A percentile compares a stretch with the other conserved stretches of the same genome.
Conservation (phyloP, 2,888 invertebrate genomes). For the Mesorhabditis belari region DNA sequence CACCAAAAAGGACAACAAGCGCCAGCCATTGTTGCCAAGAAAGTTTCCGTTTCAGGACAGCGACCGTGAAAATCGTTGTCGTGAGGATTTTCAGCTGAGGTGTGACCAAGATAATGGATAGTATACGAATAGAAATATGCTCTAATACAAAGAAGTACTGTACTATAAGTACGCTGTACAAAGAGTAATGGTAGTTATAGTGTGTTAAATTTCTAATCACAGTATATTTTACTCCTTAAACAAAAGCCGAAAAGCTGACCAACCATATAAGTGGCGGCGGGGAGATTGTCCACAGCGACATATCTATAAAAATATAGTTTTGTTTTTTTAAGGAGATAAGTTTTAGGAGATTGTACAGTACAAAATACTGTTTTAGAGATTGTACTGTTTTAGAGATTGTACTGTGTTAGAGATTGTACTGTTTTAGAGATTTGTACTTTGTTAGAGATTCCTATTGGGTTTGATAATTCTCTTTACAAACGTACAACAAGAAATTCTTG, state of each 20-base stretch:
- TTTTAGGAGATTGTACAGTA: constrained; percentile 93
- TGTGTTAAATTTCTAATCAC: neutral
- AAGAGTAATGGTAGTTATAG: too few species aligned
- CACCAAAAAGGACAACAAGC: constrained; percentile 55
- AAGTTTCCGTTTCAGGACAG: constrained; percentile 55
- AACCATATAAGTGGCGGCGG: constrained; percentile 97
- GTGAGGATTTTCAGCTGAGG: constrained; percentile 60
- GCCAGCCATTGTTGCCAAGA: constrained; percentile 57
- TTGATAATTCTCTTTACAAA: too few species aligned
- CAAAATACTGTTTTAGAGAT: too few species aligned
- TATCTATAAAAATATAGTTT: constrained; percentile 3
- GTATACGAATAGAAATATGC: too few species aligned
- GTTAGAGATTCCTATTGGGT: too few species aligned
- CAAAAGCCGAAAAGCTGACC: constrained; percentile 3
- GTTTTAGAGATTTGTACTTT: too few species aligned
- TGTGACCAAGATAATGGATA: constrained; percentile 59
- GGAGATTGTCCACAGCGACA: constrained; percentile 76
- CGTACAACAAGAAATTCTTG: constrained; percentile 86
- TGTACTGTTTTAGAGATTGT: too few species aligned
- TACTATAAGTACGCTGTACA: too few species aligned
- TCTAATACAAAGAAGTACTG: too few species aligned
- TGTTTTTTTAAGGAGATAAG: constrained; percentile 69
- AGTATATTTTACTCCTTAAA: neutral
- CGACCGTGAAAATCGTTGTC: constrained; percentile 58
- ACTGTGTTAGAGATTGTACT: too few species aligned